Percentiles rank a stretch among this genome's conserved stretches.
These are phyloP conservation scores for Catostomus latipinnis DNA, from an alignment of 2,797 vertebrate species.

Conservation along the genomic window DNA sequence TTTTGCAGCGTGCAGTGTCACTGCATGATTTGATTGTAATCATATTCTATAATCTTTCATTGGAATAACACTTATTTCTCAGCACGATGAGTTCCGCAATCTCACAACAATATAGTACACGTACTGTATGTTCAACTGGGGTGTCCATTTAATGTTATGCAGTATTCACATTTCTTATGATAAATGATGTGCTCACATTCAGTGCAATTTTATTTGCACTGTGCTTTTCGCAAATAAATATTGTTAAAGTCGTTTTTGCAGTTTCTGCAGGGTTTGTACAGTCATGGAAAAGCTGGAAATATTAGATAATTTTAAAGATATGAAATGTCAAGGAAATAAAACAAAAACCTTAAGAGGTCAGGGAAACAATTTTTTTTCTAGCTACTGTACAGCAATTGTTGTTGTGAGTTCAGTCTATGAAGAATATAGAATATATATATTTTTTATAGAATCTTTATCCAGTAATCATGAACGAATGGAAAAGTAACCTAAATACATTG, in stretches of 20 bases:
- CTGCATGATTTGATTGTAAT: slow-evolving; percentile 50
- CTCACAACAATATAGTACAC: slow-evolving; percentile 19
- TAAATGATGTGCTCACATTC: neutral
- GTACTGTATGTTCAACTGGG: slow-evolving; percentile 4
- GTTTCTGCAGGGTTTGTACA: too few species aligned
- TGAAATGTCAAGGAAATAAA: too few species aligned
- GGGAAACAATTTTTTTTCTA: too few species aligned
- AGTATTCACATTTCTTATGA: neutral
- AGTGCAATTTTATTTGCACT: neutral
- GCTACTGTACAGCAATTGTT: too few species aligned
- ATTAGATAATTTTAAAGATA: too few species aligned
- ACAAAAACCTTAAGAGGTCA: too few species aligned
- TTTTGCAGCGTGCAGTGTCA: slow-evolving; percentile 36
- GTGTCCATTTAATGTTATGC: neutral
- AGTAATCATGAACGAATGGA: too few species aligned
- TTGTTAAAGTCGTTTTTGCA: neutral
- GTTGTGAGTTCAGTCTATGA: too few species aligned
- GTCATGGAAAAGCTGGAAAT: too few species aligned
- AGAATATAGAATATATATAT: too few species aligned
- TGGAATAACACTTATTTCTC: slow-evolving; percentile 45
- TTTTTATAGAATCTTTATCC: too few species aligned
- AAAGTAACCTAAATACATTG: too few species aligned
- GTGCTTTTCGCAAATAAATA: neutral
- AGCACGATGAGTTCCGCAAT: slow-evolving; percentile 19
- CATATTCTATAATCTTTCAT: slow-evolving; percentile 49